phyloP scores from a whole-genome alignment of 2,113 vertebrate species.

The Murina feae region DNA sequence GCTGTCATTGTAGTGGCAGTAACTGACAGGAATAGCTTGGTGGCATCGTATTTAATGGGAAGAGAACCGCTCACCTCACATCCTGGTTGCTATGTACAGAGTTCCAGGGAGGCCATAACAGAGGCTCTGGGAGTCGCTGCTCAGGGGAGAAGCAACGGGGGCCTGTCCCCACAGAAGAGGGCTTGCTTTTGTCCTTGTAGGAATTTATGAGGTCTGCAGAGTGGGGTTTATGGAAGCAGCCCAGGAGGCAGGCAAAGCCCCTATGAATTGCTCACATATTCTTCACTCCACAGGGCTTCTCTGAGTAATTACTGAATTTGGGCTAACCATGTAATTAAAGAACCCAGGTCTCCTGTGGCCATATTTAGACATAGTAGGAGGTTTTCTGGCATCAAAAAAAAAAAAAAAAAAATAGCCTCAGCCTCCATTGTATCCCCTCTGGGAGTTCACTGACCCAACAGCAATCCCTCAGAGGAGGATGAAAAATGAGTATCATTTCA shows the following conservation, averaged over 20 bases:
- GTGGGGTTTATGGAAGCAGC: background rate
- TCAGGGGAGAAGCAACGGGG: background rate
- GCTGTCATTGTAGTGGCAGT: constrained; percentile 50
- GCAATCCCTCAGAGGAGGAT: background rate
- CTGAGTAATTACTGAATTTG: background rate
- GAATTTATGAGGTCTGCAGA: background rate
- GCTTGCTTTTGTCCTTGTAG: background rate
- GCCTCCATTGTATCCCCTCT: background rate
- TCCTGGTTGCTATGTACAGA: constrained; percentile 62
- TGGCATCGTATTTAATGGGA: constrained; percentile 63
- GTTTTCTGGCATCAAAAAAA: constrained; percentile 25
- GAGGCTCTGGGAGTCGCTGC: constrained; percentile 11
- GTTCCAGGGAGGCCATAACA: constrained; percentile 55
- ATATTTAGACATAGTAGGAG: constrained; percentile 16
- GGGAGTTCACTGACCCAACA: background rate
- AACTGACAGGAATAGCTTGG: constrained; percentile 53
- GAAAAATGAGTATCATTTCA: background rate
- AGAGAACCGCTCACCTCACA: constrained; percentile 35
- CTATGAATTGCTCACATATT: background rate
- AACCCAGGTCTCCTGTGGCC: background rate
- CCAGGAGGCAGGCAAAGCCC: background rate
- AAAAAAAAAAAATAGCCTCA: constrained; percentile 32
- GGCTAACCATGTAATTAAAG: background rate
- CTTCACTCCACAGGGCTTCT: background rate
- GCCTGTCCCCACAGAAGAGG: background rate